Percentiles rank a stretch among this genome's conserved stretches.
phyloP scores from a whole-genome alignment of 2,113 vertebrate genomes.

The Leptodactylus fuscus region DNA sequence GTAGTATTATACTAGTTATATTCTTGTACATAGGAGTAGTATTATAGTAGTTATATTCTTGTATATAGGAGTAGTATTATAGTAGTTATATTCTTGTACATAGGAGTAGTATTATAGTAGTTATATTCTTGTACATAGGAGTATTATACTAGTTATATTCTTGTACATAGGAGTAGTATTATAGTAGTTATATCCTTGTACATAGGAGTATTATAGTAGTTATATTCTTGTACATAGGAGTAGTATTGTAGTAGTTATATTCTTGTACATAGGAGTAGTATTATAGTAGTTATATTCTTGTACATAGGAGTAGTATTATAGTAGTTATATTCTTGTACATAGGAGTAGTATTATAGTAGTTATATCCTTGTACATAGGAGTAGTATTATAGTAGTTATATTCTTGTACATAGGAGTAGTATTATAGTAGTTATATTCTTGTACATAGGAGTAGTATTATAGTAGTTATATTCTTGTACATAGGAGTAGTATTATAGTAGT shows the following conservation, averaged over 20 bases:
- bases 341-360: no score
- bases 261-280: no score
- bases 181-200: no score
- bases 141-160: no score
- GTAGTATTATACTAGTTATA: not conserved
- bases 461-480: not conserved
- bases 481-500: not conserved
- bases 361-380: no score
- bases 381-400: no score
- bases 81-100: not conserved
- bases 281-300: slow-evolving; percentile 3
- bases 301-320: not conserved
- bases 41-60: slow-evolving; percentile 4
- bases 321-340: not conserved
- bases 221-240: not conserved
- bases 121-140: no score
- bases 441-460: not conserved
- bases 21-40: not conserved
- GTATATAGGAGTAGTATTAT: no score
- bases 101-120: not conserved
- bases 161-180: no score
- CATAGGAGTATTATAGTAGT: no score
- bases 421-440: not conserved
- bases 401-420: not conserved
- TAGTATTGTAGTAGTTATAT: no score